These are phyloP conservation scores for Steinernema khuongi DNA, from an alignment of 1,140 invertebrate genomes.

Conservation along the genomic window DNA sequence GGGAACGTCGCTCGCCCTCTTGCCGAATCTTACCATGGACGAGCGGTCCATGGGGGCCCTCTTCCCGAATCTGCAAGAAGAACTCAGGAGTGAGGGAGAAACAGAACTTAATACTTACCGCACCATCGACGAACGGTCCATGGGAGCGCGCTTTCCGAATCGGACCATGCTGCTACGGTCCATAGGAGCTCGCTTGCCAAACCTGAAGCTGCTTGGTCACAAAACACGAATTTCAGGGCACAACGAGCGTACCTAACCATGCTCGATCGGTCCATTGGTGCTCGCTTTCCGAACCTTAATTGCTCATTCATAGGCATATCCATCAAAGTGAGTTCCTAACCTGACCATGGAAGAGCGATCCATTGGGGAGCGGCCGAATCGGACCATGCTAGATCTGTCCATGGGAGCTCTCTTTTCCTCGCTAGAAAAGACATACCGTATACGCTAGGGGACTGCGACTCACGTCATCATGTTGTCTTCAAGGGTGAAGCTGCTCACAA, in stretches of 20 bases:
- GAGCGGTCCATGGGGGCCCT: slow-evolving; percentile 43
- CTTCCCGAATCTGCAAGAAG: slow-evolving; percentile 37
- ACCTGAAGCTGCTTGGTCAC: background rate
- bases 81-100: background rate
- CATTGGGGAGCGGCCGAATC: slow-evolving; percentile 32
- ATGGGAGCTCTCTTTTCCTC: slow-evolving; percentile 32
- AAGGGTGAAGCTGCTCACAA: background rate
- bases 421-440: background rate
- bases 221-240: background rate
- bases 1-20: background rate
- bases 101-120: slow-evolving; percentile 15
- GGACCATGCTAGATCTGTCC: slow-evolving; percentile 34
- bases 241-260: slow-evolving; percentile 34
- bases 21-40: slow-evolving; percentile 37
- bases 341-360: slow-evolving; percentile 36
- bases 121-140: slow-evolving; percentile 44
- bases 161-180: slow-evolving; percentile 30
- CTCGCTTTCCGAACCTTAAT: slow-evolving; percentile 32
- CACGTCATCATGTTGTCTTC: background rate
- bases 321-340: background rate
- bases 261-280: slow-evolving; percentile 41
- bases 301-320: background rate
- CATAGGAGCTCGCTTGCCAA: slow-evolving; percentile 31
- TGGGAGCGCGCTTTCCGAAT: slow-evolving; percentile 36
- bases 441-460: background rate